A percentile compares a stretch with the other conserved stretches of the same genome.
phyloP scores from a whole-genome alignment of 2,888 invertebrate genomes.

The Scelioninae gen. 1 region DNA sequence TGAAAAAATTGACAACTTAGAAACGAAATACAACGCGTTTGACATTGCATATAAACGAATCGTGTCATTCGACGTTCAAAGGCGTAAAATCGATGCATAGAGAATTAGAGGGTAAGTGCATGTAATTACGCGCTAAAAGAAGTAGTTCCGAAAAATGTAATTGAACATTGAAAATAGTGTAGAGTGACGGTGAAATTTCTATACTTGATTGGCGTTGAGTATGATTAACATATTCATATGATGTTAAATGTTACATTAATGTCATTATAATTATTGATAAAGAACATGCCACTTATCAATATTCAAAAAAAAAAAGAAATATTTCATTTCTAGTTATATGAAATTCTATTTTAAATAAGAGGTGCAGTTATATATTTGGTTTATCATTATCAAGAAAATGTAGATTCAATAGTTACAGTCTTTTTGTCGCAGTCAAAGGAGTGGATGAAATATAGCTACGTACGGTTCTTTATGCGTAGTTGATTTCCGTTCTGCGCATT shows the following conservation, averaged over 20 bases:
- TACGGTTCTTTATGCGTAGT: not conserved
- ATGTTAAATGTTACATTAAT: not conserved
- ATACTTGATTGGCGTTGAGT: not conserved
- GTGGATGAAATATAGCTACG: not conserved
- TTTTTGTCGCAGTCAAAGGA: not conserved
- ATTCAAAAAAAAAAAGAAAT: too few relatives aligned
- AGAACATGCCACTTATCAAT: not conserved
- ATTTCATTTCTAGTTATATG: too few relatives aligned
- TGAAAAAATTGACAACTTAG: slow-evolving; percentile 10
- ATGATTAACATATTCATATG: not conserved
- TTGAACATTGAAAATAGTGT: not conserved
- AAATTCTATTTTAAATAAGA: too few relatives aligned
- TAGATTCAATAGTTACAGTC: not conserved
- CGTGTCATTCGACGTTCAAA: slow-evolving; percentile 12
- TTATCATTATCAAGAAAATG: not conserved
- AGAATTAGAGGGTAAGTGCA: slow-evolving; percentile 18
- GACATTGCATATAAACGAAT: slow-evolving; percentile 27
- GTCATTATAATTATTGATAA: not conserved
- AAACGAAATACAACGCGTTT: slow-evolving; percentile 11
- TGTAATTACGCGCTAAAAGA: slow-evolving; percentile 8
- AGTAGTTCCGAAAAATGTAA: slow-evolving; percentile 10
- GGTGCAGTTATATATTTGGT: too few relatives aligned
- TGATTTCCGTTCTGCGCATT: too few relatives aligned
- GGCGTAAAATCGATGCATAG: slow-evolving; percentile 13
- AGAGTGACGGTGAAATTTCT: not conserved